Evolutionary conservation across 2,888 invertebrate species (phyloP).

Genomic region (Thecocarcelia acutangulata): DNA sequence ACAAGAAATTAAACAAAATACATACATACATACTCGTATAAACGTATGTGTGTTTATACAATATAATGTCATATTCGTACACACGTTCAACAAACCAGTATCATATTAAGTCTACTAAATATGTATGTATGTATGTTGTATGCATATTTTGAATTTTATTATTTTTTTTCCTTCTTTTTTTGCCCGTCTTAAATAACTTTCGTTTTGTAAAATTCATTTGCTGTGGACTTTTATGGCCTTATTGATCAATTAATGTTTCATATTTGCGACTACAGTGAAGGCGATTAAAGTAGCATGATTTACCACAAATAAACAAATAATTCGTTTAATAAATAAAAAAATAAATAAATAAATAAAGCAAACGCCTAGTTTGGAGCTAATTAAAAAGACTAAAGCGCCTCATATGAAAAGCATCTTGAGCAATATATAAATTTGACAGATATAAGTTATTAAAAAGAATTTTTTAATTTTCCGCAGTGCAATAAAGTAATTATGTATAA

Average conservation of each 20-base stretch:
- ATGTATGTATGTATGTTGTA: background rate
- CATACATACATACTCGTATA: no score
- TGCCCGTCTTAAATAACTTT: slow-evolving; percentile 5
- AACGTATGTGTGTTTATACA: no score
- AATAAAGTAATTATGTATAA: no score
- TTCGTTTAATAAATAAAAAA: no score
- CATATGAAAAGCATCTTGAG: no score
- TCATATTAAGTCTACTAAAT: slow-evolving; percentile 23
- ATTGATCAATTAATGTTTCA: slow-evolving; percentile 63
- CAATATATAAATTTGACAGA: no score
- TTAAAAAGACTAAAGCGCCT: no score
- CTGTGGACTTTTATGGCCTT: slow-evolving; percentile 10
- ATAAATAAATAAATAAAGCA: no score
- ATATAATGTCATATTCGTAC: background rate
- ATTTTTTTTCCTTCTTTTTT: background rate
- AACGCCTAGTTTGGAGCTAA: no score
- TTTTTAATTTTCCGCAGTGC: no score
- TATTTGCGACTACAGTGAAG: slow-evolving; percentile 22
- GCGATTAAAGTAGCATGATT: background rate
- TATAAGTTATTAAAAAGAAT: no score
- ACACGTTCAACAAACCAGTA: slow-evolving; percentile 36
- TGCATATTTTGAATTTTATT: slow-evolving; percentile 8
- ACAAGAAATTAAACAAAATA: slow-evolving; percentile 18
- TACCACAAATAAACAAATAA: no score
- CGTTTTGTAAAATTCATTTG: slow-evolving; percentile 27